Evolutionary conservation across 2,888 invertebrate genomes (phyloP).

Genomic region (Drosophila hamatofila): DNA sequence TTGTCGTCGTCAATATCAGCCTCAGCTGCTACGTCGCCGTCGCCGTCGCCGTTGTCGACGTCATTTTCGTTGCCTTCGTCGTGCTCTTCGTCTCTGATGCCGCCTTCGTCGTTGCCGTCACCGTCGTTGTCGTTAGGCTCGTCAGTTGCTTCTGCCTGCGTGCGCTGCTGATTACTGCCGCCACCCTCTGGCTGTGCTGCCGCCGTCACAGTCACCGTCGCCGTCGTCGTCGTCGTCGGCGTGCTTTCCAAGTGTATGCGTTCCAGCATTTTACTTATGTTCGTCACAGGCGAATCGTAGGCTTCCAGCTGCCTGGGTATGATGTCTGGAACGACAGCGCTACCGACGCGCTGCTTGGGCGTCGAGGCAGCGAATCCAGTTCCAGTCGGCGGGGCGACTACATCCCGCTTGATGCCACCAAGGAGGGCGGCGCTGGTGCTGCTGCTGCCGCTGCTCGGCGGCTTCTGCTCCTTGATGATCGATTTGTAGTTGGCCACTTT

Average conservation of each 20-base stretch:
- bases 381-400: not conserved
- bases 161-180: slow-evolving; percentile 33
- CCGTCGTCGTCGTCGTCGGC: not conserved
- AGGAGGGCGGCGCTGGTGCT: too few species aligned
- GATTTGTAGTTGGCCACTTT: slow-evolving; percentile 89
- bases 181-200: slow-evolving; percentile 6
- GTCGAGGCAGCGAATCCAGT: slow-evolving; percentile 58
- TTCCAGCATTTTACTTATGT: slow-evolving; percentile 80
- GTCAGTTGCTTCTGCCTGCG: slow-evolving; percentile 25
- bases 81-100: slow-evolving; percentile 26
- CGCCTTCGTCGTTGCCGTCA: slow-evolving; percentile 32
- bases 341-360: slow-evolving; percentile 42
- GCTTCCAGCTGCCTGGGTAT: slow-evolving; percentile 80
- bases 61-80: slow-evolving; percentile 16
- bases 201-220: slow-evolving; percentile 1
- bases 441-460: not conserved
- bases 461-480: slow-evolving; percentile 87
- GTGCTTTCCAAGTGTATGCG: slow-evolving; percentile 68
- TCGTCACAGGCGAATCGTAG: slow-evolving; percentile 81
- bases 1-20: slow-evolving; percentile 9
- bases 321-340: slow-evolving; percentile 84
- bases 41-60: slow-evolving; percentile 32
- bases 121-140: slow-evolving; percentile 24
- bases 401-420: not conserved
- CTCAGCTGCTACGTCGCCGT: not conserved